Conservation (phyloP, 1,140 invertebrate genomes). For the Propsilocerus akamusi region DNA sequence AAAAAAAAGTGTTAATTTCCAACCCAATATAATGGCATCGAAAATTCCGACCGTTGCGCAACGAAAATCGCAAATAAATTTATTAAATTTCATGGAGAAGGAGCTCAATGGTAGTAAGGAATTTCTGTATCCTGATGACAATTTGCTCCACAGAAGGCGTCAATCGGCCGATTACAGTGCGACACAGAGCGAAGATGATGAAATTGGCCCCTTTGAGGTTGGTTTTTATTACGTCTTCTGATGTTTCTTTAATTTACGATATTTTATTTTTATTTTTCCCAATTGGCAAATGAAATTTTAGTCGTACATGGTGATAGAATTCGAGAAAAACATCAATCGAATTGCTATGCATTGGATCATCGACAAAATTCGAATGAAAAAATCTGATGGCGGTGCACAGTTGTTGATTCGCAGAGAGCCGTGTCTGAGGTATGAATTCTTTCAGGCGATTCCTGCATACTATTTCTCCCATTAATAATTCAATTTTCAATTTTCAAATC, state of each 20-base stretch:
- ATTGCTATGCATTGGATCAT: not conserved
- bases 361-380: not conserved
- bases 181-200: not conserved
- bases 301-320: constrained; percentile 1
- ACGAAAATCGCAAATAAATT: constrained; percentile 1
- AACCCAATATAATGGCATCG: no score
- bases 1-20: not conserved
- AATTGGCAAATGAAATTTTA: not conserved
- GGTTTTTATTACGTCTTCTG: not conserved
- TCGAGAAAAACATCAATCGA: not conserved
- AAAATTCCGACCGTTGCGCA: not conserved
- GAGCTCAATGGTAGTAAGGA: not conserved
- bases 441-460: not conserved
- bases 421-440: not conserved
- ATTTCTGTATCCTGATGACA: not conserved
- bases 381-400: not conserved
- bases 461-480: not conserved
- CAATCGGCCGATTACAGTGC: not conserved
- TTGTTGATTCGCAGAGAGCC: not conserved
- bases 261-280: not conserved
- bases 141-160: not conserved
- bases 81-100: not conserved
- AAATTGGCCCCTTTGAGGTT: not conserved
- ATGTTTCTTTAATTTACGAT: not conserved
- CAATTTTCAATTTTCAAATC: not conserved